Evolutionary conservation across 2,113 vertebrate genomes (phyloP).

Genomic region (Grammomys dolichurus): DNA sequence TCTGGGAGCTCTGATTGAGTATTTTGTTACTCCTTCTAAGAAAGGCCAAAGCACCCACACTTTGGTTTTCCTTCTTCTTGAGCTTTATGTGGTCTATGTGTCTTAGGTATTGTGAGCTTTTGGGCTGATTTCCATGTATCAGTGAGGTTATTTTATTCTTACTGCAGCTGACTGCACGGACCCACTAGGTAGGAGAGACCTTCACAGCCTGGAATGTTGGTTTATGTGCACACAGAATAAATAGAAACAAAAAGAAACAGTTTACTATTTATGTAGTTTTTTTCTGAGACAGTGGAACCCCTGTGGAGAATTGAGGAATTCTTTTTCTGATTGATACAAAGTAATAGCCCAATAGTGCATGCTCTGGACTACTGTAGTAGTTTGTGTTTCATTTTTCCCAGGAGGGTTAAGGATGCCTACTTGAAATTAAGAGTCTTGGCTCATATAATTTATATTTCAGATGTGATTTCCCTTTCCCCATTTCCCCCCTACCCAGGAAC

Average conservation of each 20-base stretch:
- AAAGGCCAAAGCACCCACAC: too few relatives aligned
- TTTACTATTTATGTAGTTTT: background rate
- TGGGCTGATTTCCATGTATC: too few relatives aligned
- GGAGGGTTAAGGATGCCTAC: background rate
- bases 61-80: too few relatives aligned
- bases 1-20: too few relatives aligned
- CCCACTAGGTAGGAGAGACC: background rate
- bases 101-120: too few relatives aligned
- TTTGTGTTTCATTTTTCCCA: background rate
- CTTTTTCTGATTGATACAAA: constrained; percentile 28
- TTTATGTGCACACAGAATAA: background rate
- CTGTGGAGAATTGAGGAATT: background rate
- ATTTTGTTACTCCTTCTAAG: too few relatives aligned
- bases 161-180: background rate
- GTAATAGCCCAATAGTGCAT: background rate
- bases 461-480: too few relatives aligned
- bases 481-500: too few relatives aligned
- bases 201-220: background rate
- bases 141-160: background rate
- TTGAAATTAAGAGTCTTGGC: background rate
- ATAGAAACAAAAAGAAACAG: background rate
- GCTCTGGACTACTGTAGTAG: background rate
- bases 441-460: background rate
- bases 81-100: too few relatives aligned
- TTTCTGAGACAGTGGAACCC: background rate